Percentiles rank a stretch among this genome's conserved stretches.
Evolutionary conservation across 2,888 invertebrate species (phyloP).

Genomic region (Ectemnius cavifrons): DNA sequence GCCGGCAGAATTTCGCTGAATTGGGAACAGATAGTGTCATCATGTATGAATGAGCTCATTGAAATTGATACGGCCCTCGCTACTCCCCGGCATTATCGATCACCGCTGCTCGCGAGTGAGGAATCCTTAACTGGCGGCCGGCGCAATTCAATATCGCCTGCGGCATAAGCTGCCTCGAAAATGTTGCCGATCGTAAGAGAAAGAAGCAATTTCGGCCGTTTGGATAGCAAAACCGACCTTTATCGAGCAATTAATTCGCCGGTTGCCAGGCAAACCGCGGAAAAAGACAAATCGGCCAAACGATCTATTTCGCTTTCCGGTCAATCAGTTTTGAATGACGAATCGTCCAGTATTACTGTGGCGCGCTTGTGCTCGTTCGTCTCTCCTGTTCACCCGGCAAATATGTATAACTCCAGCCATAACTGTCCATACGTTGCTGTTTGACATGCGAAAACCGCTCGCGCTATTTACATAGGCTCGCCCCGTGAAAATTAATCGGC

Average conservation of each 20-base stretch:
- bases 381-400: too few species aligned
- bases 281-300: conserved; percentile 17
- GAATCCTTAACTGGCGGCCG: too few species aligned
- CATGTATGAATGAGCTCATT: too few species aligned
- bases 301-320: conserved; percentile 23
- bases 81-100: too few species aligned
- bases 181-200: too few species aligned
- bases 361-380: not conserved
- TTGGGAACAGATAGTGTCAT: too few species aligned
- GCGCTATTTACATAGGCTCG: conserved; percentile 34
- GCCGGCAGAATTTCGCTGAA: too few species aligned
- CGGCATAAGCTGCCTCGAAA: too few species aligned
- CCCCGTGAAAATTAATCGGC: conserved; percentile 45
- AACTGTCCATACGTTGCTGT: conserved; percentile 20
- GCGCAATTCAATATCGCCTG: too few species aligned
- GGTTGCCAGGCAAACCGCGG: conserved; percentile 5
- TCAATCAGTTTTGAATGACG: conserved; percentile 25
- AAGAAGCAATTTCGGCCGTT: not conserved
- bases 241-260: conserved; percentile 17
- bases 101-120: too few species aligned
- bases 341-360: conserved; percentile 11
- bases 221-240: too few species aligned
- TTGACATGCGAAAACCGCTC: conserved; percentile 39
- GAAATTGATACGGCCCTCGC: too few species aligned
- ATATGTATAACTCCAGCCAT: conserved; percentile 40